Evolutionary conservation across 2,888 invertebrate species (phyloP), one percentile per base, ranked within the genome.

Genomic region (Andrena praecox): DNA sequence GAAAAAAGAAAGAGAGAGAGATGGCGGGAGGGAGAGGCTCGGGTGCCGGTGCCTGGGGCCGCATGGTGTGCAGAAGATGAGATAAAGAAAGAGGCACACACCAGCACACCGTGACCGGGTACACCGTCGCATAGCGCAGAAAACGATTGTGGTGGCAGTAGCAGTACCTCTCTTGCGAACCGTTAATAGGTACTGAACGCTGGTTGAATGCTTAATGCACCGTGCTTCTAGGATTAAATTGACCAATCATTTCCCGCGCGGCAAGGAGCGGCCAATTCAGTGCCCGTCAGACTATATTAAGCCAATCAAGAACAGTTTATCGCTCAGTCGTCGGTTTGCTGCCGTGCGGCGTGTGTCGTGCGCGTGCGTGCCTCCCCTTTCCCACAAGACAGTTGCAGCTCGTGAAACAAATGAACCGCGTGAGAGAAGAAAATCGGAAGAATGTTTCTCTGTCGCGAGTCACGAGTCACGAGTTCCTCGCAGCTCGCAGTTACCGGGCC

Each of bases 221-320:
- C 90, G 90, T 90, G 89, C 90, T 92, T 93, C 93, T 93, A 93
- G 93, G 93, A 92, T 93, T 93, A 93, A 94, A 93, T 94, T 94
- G 93, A 92, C 94, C 94, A 94, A 94, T 94, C 93, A 92, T 93
- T 93, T 93, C 93, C 94, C 93, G 93, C 93, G 93, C 92, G 93
- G 94, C 94, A 95, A 95, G 95, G 93, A 95, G 94, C 95, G 95
- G 95, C 95, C 95, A 95, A 94, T 94, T 95, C 95, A 95, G 95
- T 94, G 93, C 94, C 94, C 94, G 94, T 94, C 94, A 94, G 94
- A 94, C 95, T 96, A 96, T 95, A 95, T 96, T 95, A 96, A 95
- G 95, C 95, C 95, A 95, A 96, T 96, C 95, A 95, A 95, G 94
- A 93, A 94, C 95, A 93, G 95, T 95, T 95, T 95, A 95, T 95